Evolutionary conservation across 2,797 vertebrate genomes (phyloP).

Genomic region (Epinephelus malabaricus): DNA sequence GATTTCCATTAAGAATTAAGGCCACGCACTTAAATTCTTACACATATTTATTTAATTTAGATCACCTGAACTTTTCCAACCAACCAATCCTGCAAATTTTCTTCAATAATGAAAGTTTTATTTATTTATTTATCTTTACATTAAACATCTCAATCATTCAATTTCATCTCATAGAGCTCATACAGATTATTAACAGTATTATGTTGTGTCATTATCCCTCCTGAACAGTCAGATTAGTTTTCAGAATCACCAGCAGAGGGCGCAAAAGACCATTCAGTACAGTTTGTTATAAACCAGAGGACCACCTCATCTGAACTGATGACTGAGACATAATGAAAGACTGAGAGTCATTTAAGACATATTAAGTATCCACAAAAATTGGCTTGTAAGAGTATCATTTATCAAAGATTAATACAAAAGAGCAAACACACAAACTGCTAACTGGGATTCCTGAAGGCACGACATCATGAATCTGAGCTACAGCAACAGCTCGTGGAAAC

Average conservation of each 20-base stretch:
- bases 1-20: too few species aligned
- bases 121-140: too few species aligned
- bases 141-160: too few species aligned
- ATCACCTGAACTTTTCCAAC: too few species aligned
- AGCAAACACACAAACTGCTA: background rate
- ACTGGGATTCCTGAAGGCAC: background rate
- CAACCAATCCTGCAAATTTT: too few species aligned
- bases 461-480: background rate
- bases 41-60: too few species aligned
- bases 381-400: background rate
- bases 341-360: background rate
- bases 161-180: too few species aligned
- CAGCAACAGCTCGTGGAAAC: background rate
- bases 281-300: background rate
- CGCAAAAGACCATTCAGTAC: constrained; percentile 14
- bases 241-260: constrained; percentile 57
- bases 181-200: too few species aligned
- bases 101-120: too few species aligned
- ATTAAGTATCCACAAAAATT: background rate
- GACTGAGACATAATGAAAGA: background rate
- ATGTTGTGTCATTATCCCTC: background rate
- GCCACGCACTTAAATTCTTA: too few species aligned
- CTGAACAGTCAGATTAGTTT: background rate
- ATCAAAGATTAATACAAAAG: too few species aligned
- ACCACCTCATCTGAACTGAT: background rate